Evolutionary conservation across 2,797 vertebrate species (phyloP), one percentile per base, ranked within the genome.

Genomic region (Geotrypetes seraphini): DNA sequence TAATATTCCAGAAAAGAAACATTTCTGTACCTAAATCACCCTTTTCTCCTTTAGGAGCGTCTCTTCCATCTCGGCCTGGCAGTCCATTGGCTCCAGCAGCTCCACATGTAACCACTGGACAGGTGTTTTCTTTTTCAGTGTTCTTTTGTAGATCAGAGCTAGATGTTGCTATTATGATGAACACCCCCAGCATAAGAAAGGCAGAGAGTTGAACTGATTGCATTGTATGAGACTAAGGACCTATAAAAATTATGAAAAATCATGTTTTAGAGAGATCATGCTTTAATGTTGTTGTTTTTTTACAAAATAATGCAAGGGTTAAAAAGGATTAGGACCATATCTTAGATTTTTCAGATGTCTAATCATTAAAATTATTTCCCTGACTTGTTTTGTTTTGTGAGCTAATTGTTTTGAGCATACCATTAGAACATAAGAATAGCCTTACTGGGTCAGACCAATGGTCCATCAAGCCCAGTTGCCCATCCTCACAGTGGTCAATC

Each of bases 61-160:
- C n/a, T n/a, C n/a, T n/a, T n/a, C n/a, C n/a, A n/a, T n/a, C 48
- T 4, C 47, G 59, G 20, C 50, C 55, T 30, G 57, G 55, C 15
- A 53, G 20, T 22, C 47, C 50, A 8, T 35, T 50, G 14, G 47
- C 41, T 19, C 7, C 3, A 1, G 57, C 32, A 1, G 59, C 33
- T 10, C 7, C 26, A 19, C 61, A 70, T 5, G 53, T n/a, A n/a
- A n/a, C n/a, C n/a, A n/a, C 8, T 5, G 32, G 47, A 38, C 43
- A 50, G 21, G 35, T 1, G 7, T 3, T 26, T 18, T 12, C 1
- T 7, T 29, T 3, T 20, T 9, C 2, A n/a, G n/a, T n/a, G n/a
- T n/a, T n/a, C 22, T 32, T 31, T 14, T 22, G 6, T 0, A 4
- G 12, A 6, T 6, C 32, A 22, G 24, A 33, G 12, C 7, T 0